Evolutionary conservation across 92 coral and sea anemone species (phyloP).

Genomic region (Scolanthus callimorphus): DNA sequence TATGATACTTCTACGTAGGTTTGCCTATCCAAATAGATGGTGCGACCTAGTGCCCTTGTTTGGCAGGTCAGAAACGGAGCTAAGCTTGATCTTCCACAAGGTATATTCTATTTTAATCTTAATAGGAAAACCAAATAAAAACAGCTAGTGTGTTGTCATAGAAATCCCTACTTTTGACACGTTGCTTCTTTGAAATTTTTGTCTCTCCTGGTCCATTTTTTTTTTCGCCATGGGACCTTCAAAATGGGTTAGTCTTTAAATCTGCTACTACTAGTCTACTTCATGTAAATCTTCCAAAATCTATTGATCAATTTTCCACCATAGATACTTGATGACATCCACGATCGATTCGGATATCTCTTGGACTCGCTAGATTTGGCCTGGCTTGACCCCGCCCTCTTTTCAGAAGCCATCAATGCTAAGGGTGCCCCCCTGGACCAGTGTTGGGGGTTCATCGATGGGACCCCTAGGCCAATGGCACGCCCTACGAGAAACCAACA

Average conservation of each 20-base stretch:
- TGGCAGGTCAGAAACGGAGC: slow-evolving; percentile 34
- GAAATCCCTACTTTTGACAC: no score
- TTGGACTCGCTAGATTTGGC: slow-evolving; percentile 30
- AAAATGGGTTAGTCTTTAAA: no score
- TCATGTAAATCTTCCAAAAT: no score
- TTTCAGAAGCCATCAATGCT: slow-evolving; percentile 28
- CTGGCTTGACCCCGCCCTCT: slow-evolving; percentile 51
- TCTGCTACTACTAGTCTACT: no score
- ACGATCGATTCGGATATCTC: slow-evolving; percentile 32
- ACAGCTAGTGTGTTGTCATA: not conserved
- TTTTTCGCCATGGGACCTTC: no score
- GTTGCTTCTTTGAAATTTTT: no score
- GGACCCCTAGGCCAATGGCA: no score
- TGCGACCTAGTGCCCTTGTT: slow-evolving; percentile 44
- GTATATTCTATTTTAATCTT: slow-evolving; percentile 10
- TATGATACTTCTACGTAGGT: no score
- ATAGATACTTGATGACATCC: slow-evolving; percentile 36
- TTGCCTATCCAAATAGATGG: slow-evolving; percentile 44
- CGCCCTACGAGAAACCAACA: slow-evolving; percentile 42
- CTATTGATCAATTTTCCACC: not conserved
- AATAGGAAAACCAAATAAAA: not conserved
- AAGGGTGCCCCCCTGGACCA: slow-evolving; percentile 50
- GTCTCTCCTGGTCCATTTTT: not conserved
- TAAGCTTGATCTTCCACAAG: slow-evolving; percentile 46
- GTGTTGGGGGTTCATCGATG: slow-evolving; percentile 73